Base-by-base conservation (phyloP, 2,888 invertebrate genomes). In the Diarsia mendica region DNA sequence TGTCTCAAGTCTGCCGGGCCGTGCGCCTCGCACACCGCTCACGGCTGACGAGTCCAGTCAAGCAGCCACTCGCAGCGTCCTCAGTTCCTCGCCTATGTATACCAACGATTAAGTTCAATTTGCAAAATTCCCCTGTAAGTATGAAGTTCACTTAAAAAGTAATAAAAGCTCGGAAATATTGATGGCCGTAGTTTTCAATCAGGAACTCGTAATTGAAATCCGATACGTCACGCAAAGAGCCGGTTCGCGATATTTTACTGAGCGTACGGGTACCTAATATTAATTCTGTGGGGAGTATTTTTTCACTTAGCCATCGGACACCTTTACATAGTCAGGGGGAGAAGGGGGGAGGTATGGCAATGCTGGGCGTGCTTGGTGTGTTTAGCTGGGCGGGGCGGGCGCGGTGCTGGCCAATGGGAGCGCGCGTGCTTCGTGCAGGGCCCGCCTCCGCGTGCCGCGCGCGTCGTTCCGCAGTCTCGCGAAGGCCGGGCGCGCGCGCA, bases 401-500 rank as follows among this genome's bases (percentile, higher is more conserved):
- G 49, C 67, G 63, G 44, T 65, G 69, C 51, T 77, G 70, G 79
- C 94, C 94, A 94, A 94, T 94, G 72, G 80, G 80, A 44, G 77
- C 39, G 68, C 46, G 65, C 67, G 65, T 53, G 75, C 46, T 23
- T n/a, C 75, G 81, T 73, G 87, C 86, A 74, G 67, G 64, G 64
- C 90, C 87, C 75, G 84, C 85, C 84, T 82, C 92, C 93, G 91
- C 92, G 89, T 67, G 68, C 20, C 8, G 49, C 72, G 63, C 70
- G 83, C 79, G 75, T 84, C 82, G 49, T 20, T 64, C 67, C 15
- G 64, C 67, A 72, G 82, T 83, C 73, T 87, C 90, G 93, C 87
- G 90, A 75, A 82, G 92, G 89, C 88, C 86, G 90, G 92, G 89
- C 92, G 94, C 87, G 88, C 84, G 85, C 86, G 85, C 79, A 82